Conservation (phyloP, 2,888 invertebrate genomes). For the Bursaphelenchus okinawaensis region DNA sequence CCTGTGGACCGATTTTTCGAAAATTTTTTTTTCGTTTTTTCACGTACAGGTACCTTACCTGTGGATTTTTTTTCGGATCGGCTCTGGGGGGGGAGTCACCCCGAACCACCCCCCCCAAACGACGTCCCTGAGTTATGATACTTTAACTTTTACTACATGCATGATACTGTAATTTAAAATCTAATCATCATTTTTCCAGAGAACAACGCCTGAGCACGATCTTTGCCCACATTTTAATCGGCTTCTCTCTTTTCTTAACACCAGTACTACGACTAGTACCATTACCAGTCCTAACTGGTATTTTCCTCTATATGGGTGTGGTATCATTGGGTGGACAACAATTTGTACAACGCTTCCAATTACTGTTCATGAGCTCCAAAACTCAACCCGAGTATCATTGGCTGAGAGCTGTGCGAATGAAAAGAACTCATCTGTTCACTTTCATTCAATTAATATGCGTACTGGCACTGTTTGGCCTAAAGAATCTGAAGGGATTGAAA, state of each 20-base stretch:
- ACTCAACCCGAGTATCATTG: conserved; percentile 50
- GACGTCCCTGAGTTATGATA: no score
- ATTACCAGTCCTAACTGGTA: conserved; percentile 61
- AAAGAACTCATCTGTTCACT: conserved; percentile 60
- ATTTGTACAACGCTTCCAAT: conserved; percentile 47
- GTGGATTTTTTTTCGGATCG: background rate
- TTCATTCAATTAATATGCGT: conserved; percentile 60
- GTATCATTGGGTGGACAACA: conserved; percentile 58
- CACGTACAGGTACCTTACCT: background rate
- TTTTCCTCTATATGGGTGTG: conserved; percentile 62
- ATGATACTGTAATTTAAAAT: background rate
- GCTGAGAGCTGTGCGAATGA: conserved; percentile 48
- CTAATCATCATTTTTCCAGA: conserved; percentile 23
- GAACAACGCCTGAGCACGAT: conserved; percentile 76
- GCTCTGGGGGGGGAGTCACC: background rate
- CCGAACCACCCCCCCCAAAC: no score
- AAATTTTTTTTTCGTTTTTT: background rate
- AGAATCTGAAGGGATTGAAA: conserved; percentile 43
- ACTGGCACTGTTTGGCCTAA: conserved; percentile 59
- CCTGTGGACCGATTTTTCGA: no score
- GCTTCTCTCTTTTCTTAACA: conserved; percentile 60
- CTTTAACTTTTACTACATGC: no score
- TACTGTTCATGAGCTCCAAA: conserved; percentile 56
- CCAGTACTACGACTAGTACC: conserved; percentile 57
- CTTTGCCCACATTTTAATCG: conserved; percentile 70